Evolutionary conservation across 2,888 invertebrate species (phyloP).

Genomic region (Scaeva pyrastri): DNA sequence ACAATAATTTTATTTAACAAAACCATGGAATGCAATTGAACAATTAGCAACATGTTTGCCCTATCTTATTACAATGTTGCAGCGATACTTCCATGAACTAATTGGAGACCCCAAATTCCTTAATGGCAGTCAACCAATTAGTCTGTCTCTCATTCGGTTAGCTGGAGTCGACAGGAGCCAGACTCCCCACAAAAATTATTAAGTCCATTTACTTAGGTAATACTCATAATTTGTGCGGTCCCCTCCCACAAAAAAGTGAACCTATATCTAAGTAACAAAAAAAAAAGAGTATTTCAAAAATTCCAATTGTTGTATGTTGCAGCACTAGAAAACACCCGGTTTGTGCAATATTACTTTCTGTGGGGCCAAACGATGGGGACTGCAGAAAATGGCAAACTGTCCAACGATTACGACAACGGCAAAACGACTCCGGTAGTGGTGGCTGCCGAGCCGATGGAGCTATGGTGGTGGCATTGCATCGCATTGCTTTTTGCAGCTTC

Average conservation of each 20-base stretch:
- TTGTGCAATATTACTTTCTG: conserved; percentile 37
- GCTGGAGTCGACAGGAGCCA: conserved; percentile 5
- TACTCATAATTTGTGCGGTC: conserved; percentile 36
- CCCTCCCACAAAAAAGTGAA: conserved; percentile 2
- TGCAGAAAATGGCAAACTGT: conserved; percentile 53
- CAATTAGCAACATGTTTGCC: conserved; percentile 54
- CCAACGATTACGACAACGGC: conserved; percentile 53
- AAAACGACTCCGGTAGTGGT: conserved; percentile 36
- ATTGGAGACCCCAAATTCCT: conserved; percentile 57
- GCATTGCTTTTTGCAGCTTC: conserved; percentile 45
- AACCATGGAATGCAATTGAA: conserved; percentile 22
- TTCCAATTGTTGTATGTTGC: conserved; percentile 69
- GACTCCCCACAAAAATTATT: conserved; percentile 28
- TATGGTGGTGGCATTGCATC: conserved; percentile 35
- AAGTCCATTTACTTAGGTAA: conserved; percentile 64
- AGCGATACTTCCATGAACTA: conserved; percentile 45
- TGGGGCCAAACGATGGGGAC: conserved; percentile 25
- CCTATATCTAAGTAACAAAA: not conserved
- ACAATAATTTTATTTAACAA: too few species aligned
- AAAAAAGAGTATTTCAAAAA: conserved; percentile 59
- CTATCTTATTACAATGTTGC: conserved; percentile 60
- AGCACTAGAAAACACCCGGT: conserved; percentile 43
- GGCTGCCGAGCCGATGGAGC: not conserved
- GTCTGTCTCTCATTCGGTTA: conserved; percentile 52
- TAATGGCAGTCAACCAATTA: conserved; percentile 67